phyloP scores from a whole-genome alignment of 2,888 invertebrate species.

The Iselma pallidipennis region DNA sequence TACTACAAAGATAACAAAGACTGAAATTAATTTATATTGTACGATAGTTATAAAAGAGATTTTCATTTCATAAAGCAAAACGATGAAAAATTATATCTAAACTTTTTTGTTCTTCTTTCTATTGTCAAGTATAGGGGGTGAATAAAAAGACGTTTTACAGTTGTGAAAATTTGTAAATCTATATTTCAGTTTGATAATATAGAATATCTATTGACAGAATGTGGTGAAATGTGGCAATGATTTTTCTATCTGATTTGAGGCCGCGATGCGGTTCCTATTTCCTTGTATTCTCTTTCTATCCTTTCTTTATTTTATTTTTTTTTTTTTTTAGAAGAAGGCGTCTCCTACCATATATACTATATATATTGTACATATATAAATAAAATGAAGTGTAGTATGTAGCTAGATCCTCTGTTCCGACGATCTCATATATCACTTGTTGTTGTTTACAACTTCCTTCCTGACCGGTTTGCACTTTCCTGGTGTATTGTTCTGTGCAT shows the following conservation, averaged over 20 bases:
- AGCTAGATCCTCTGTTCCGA: constrained; percentile 26
- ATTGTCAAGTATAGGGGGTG: background rate
- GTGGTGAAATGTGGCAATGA: constrained; percentile 10
- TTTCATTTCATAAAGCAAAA: constrained; percentile 5
- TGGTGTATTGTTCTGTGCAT: constrained; percentile 27
- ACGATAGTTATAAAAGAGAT: background rate
- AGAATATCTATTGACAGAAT: constrained; percentile 1
- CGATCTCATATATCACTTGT: constrained; percentile 35
- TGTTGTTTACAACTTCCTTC: constrained; percentile 38
- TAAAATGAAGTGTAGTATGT: constrained; percentile 27
- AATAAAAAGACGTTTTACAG: background rate
- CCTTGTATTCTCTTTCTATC: constrained; percentile 18
- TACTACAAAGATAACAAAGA: too few species aligned
- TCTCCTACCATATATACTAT: constrained; percentile 7
- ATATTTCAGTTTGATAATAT: background rate
- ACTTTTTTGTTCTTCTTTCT: too few species aligned
- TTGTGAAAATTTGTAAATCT: background rate
- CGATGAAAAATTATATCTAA: too few species aligned
- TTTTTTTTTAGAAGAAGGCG: constrained; percentile 7
- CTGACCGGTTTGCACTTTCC: constrained; percentile 35
- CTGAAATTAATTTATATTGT: background rate
- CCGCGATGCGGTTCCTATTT: constrained; percentile 15
- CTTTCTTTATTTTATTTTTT: background rate
- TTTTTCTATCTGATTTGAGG: constrained; percentile 25
- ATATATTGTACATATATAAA: constrained; percentile 20